Evolutionary conservation across 2,113 vertebrate genomes (phyloP).

Genomic region (Galemys pyrenaicus): DNA sequence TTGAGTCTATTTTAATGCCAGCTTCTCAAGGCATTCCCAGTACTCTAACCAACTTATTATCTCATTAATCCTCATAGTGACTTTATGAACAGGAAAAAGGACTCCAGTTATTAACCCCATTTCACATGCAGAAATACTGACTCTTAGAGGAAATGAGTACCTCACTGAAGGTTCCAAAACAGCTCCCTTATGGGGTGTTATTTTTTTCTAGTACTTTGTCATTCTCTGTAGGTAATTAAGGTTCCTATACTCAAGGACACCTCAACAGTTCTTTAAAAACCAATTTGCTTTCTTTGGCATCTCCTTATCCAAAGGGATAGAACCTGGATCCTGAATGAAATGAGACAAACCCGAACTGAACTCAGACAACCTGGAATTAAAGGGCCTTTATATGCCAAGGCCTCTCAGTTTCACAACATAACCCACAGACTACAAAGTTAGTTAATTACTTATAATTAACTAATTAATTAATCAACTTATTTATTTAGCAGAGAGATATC

Average conservation of each 20-base stretch:
- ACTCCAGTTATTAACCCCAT: slow-evolving; percentile 53
- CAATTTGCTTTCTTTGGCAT: slow-evolving; percentile 20
- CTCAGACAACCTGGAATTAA: not conserved
- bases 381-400: not conserved
- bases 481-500: not conserved
- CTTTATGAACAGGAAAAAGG: slow-evolving; percentile 34
- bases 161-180: not conserved
- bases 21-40: slow-evolving; percentile 8
- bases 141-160: not conserved
- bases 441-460: not conserved
- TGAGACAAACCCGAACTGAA: not conserved
- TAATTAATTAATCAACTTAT: too few species aligned
- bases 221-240: slow-evolving; percentile 25
- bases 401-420: not conserved
- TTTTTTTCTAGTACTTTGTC: not conserved
- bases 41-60: not conserved
- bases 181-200: not conserved
- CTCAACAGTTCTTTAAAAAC: slow-evolving; percentile 44
- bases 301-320: not conserved
- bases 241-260: not conserved
- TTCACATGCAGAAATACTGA: slow-evolving; percentile 62
- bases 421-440: not conserved
- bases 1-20: slow-evolving; percentile 21
- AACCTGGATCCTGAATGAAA: not conserved
- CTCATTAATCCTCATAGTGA: slow-evolving; percentile 33